Evolutionary conservation across 2,888 invertebrate genomes (phyloP), one percentile per base, ranked within the genome.

Genomic region (Automeris io): DNA sequence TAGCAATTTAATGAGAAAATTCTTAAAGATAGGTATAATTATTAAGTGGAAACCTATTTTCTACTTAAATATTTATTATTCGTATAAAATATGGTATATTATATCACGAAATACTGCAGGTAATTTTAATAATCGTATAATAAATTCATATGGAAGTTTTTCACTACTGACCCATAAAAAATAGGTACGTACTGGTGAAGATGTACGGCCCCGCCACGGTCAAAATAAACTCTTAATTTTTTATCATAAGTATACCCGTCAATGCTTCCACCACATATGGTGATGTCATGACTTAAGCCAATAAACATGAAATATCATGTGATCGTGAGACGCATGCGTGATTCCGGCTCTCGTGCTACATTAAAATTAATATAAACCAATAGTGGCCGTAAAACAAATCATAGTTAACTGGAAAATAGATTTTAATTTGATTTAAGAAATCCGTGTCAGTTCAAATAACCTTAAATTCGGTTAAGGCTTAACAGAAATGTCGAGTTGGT

Each of bases 251-350:
- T 66, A 60, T 66, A 57, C 56, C 69, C 68, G 68, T 78, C 75
- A 71, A 62, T 70, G 72, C 60, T 67, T 61, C 65, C 70, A 75
- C 79, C 79, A 68, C 77, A 77, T 81, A 78, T 62, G 58, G 77
- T 66, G 80, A 74, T 81, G 76, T 78, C 83, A 83, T 82, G 81
- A 79, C 81, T 71, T 68, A 61, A 72, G 68, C 73, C 74, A 77
- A 83, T 85, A 82, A 85, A 83, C 67, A 68, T 76, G 76, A 82
- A 74, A 79, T 75, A 81, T 77, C 71, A 71, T 63, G 66, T 71
- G 68, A 64, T 70, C 74, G 73, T 75, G 73, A 67, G 56, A 59
- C 44, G 71, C 67, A 67, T 75, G 68, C 73, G 69, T 72, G 77
- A 74, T 70, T 52, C 39, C 39, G 43, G 56, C 61, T 65, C 67